phyloP scores from a whole-genome alignment of 1,140 invertebrate genomes.

The Drosophila pachea region DNA sequence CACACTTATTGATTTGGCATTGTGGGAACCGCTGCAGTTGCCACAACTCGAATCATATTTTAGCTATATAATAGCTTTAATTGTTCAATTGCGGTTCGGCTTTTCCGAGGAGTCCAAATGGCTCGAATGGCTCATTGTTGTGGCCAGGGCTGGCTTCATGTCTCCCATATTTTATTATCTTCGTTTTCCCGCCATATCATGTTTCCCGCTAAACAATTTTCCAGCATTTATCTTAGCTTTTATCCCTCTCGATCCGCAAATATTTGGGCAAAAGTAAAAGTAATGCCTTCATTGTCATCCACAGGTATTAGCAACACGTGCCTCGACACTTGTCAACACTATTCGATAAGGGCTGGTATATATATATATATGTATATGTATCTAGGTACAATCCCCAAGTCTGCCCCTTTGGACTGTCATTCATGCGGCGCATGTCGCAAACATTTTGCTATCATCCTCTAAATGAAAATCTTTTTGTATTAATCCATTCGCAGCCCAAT shows the following conservation, averaged over 20 bases:
- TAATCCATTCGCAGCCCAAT: slow-evolving; percentile 58
- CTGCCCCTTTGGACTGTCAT: slow-evolving; percentile 45
- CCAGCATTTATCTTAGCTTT: background rate
- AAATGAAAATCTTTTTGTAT: slow-evolving; percentile 75
- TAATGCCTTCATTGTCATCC: slow-evolving; percentile 67
- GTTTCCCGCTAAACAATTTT: background rate
- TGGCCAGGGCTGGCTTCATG: no score
- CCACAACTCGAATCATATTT: slow-evolving; percentile 11
- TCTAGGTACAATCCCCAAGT: background rate
- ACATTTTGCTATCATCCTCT: slow-evolving; percentile 48
- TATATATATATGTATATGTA: background rate
- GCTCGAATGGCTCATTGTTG: background rate
- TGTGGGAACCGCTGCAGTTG: slow-evolving; percentile 30
- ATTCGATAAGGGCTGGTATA: slow-evolving; percentile 33
- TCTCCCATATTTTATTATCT: background rate
- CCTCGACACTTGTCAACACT: slow-evolving; percentile 44
- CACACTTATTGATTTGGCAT: slow-evolving; percentile 24
- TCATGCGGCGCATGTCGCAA: slow-evolving; percentile 72
- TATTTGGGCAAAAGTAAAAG: slow-evolving; percentile 59
- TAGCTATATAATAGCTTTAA: slow-evolving; percentile 18
- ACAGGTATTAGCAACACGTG: slow-evolving; percentile 73
- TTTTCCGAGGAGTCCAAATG: background rate
- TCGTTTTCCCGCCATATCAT: background rate
- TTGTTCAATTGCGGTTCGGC: slow-evolving; percentile 1
- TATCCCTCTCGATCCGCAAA: background rate